Conservation (phyloP, 2,888 invertebrate species). For the Leptinotarsa haldemani region DNA sequence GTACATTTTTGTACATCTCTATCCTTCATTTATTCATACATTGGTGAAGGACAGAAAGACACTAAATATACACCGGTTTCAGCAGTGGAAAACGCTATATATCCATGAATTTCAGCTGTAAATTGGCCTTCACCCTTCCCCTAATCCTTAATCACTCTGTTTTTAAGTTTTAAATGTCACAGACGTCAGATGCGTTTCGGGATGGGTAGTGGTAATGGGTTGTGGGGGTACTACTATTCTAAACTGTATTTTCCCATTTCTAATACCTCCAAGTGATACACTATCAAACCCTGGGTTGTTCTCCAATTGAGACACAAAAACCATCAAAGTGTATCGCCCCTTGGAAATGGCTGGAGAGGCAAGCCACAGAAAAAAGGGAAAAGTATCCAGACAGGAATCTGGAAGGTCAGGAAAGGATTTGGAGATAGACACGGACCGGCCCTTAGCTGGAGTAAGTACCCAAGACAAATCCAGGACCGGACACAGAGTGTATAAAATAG, state of each 20-base stretch:
- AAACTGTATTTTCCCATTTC: constrained; percentile 7
- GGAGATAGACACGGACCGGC: constrained; percentile 61
- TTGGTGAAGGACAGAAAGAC: too few relatives aligned
- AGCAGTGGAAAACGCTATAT: too few relatives aligned
- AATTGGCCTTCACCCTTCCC: neutral
- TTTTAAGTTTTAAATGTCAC: constrained; percentile 15
- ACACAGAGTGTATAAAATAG: constrained; percentile 87
- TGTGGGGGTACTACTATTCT: constrained; percentile 28
- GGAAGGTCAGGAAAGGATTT: constrained; percentile 61
- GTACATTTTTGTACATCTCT: too few relatives aligned
- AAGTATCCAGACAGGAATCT: constrained; percentile 63
- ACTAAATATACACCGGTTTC: too few relatives aligned
- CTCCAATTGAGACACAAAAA: neutral
- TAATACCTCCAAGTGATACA: constrained; percentile 2
- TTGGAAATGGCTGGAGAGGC: constrained; percentile 64
- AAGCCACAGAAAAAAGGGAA: constrained; percentile 63
- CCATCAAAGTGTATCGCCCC: constrained; percentile 4
- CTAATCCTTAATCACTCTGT: constrained; percentile 11
- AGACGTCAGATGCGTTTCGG: constrained; percentile 26
- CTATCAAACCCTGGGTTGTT: neutral
- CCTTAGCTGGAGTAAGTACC: constrained; percentile 57
- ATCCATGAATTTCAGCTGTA: neutral
- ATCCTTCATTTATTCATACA: too few relatives aligned
- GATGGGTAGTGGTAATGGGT: constrained; percentile 27
- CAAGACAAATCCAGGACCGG: constrained; percentile 71